phyloP scores from a whole-genome alignment of 1,140 invertebrate genomes.

The Hylaeus volcanicus region DNA sequence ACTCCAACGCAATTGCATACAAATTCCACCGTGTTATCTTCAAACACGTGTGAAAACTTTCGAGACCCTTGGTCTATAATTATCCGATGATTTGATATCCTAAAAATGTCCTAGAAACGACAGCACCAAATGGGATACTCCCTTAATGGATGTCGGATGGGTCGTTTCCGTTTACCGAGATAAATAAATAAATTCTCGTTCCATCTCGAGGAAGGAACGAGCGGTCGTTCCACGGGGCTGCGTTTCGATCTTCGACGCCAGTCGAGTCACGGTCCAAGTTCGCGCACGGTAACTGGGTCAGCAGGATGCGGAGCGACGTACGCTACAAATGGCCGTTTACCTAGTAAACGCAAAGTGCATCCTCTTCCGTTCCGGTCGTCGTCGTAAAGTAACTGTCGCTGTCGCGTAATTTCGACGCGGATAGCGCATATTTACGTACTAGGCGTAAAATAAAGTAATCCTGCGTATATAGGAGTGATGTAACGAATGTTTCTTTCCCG shows the following conservation, averaged over 20 bases:
- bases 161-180: too few relatives aligned
- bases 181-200: background rate
- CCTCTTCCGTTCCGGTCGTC: conserved; percentile 26
- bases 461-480: background rate
- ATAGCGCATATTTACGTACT: too few relatives aligned
- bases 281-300: conserved; percentile 53
- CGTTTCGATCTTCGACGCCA: conserved; percentile 12
- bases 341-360: conserved; percentile 51
- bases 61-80: too few relatives aligned
- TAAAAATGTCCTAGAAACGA: too few relatives aligned
- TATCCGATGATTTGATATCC: too few relatives aligned
- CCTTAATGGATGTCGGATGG: too few relatives aligned
- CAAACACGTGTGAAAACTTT: too few relatives aligned
- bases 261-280: conserved; percentile 39
- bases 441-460: background rate
- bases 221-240: background rate
- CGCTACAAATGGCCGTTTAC: conserved; percentile 46
- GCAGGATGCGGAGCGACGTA: conserved; percentile 31
- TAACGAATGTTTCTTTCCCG: background rate
- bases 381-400: conserved; percentile 38
- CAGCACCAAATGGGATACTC: too few relatives aligned
- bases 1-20: too few relatives aligned
- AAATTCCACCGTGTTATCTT: too few relatives aligned
- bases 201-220: background rate
- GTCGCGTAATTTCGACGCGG: background rate